Evolutionary conservation across 2,797 vertebrate species (phyloP).

Genomic region (Hafferia zeledoni): DNA sequence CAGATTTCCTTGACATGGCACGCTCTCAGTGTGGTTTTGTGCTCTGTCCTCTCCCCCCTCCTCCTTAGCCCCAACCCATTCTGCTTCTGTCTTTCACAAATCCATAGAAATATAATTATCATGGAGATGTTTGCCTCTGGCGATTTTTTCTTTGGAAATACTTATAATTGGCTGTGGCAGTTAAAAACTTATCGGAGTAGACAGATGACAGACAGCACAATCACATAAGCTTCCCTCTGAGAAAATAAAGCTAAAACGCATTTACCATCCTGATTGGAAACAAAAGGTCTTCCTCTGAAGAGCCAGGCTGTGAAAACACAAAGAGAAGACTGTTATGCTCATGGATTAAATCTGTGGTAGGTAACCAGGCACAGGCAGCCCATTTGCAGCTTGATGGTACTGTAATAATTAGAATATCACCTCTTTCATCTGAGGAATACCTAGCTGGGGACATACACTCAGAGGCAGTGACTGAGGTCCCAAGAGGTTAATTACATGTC

Average conservation of each 20-base stretch:
- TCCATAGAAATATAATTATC: slow-evolving; percentile 29
- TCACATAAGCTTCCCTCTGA: slow-evolving; percentile 44
- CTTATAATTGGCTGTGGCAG: slow-evolving; percentile 35
- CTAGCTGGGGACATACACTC: background rate
- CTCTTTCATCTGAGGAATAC: background rate
- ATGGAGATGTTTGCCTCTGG: slow-evolving; percentile 45
- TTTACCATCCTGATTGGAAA: slow-evolving; percentile 36
- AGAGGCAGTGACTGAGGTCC: background rate
- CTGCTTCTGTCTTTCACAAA: slow-evolving; percentile 2
- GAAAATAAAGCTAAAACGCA: slow-evolving; percentile 51
- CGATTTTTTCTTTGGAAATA: slow-evolving; percentile 16
- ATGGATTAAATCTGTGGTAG: background rate
- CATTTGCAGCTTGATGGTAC: background rate
- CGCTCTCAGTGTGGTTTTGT: background rate
- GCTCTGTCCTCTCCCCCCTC: background rate
- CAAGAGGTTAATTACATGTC: background rate
- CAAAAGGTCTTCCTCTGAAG: slow-evolving; percentile 40
- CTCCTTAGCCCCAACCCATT: background rate
- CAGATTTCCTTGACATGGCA: background rate
- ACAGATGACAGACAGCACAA: slow-evolving; percentile 60
- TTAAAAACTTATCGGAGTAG: slow-evolving; percentile 22
- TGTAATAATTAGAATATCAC: background rate
- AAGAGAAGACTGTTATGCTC: background rate
- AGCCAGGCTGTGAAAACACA: slow-evolving; percentile 4
- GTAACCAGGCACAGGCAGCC: background rate